These are phyloP conservation scores for Chesias legatella DNA, from an alignment of 2,888 invertebrate genomes.

Conservation along the genomic window DNA sequence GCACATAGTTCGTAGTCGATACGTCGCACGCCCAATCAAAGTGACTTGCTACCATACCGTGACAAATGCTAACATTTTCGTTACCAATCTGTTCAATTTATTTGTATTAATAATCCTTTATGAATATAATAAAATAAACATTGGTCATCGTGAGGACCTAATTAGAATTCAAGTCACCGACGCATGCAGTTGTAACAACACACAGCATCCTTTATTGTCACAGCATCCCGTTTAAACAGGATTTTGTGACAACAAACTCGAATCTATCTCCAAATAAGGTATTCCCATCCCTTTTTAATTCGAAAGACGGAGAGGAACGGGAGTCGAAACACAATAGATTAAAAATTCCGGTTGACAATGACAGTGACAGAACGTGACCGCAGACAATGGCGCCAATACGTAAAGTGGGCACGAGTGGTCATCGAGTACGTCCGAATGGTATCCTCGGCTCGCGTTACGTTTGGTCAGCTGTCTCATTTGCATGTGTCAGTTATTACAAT, in stretches of 20 bases:
- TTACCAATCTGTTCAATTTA: background rate
- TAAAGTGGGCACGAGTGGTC: slow-evolving; percentile 30
- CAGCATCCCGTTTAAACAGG: slow-evolving; percentile 48
- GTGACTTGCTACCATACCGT: slow-evolving; percentile 2
- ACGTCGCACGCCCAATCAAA: slow-evolving; percentile 43
- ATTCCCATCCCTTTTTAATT: slow-evolving; percentile 21
- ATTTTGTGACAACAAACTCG: slow-evolving; percentile 20
- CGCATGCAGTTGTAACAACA: slow-evolving; percentile 75
- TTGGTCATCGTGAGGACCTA: slow-evolving; percentile 31
- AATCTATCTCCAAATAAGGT: slow-evolving; percentile 17
- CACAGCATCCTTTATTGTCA: slow-evolving; percentile 66
- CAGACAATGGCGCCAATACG: slow-evolving; percentile 55
- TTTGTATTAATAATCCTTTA: background rate
- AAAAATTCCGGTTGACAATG: slow-evolving; percentile 16
- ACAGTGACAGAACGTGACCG: slow-evolving; percentile 68
- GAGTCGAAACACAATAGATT: slow-evolving; percentile 20
- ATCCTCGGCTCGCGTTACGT: slow-evolving; percentile 47
- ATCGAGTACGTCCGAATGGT: slow-evolving; percentile 34
- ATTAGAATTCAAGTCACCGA: slow-evolving; percentile 53
- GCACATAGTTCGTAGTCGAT: slow-evolving; percentile 49
- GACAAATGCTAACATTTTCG: background rate
- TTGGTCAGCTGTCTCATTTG: slow-evolving; percentile 50
- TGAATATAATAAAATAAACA: slow-evolving; percentile 12
- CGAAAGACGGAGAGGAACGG: slow-evolving; percentile 21
- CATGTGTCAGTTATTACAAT: slow-evolving; percentile 23